Evolutionary conservation across 1,140 invertebrate genomes (phyloP), one percentile per base, ranked within the genome.

Genomic region (Diprion similis): DNA sequence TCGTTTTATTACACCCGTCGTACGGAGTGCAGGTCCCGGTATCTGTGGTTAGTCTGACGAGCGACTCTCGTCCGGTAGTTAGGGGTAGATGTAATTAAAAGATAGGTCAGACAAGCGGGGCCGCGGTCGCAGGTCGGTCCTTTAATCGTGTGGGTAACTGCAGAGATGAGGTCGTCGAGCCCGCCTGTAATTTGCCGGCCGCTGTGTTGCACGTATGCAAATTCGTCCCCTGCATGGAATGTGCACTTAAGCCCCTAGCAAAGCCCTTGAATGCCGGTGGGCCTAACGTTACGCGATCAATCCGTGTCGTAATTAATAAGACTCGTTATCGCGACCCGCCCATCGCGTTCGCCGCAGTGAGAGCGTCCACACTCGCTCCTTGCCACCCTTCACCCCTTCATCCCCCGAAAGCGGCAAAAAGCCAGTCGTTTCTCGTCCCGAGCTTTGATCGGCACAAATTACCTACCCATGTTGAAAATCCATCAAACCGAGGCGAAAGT

Each of bases 231-330:
- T 13, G 24, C 24, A 37, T 37, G n/a, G 51, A 59, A 59, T 59
- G 24, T 37, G 51, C 51, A 59, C 24, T 17, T 59, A 59, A 59
- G 51, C 51, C 51, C 24, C 24, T 59, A 59, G 11, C 51, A 59
- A 59, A 59, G 51, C 51, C 51, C 51, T 59, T 17, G n/a, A 59
- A 59, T 59, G 9, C 51, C 51, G 24, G 11, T 17, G 51, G 51
- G 51, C 51, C 51, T 59, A 17, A 59, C 51, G n/a, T 59, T 59
- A 59, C 51, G 51, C 51, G 51, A 59, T 17, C 51, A 59, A 59
- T 59, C 51, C 51, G n/a, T 59, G 51, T 59, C 51, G 51, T 59
- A 59, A 59, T 59, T 59, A 59, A 59, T 59, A 59, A 59, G 51
- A 59, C 51, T 59, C n/a, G 51, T 59, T 59, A 59, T 59, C 51